phyloP scores from a whole-genome alignment of 2,888 invertebrate species.

The Rhingia rostrata region DNA sequence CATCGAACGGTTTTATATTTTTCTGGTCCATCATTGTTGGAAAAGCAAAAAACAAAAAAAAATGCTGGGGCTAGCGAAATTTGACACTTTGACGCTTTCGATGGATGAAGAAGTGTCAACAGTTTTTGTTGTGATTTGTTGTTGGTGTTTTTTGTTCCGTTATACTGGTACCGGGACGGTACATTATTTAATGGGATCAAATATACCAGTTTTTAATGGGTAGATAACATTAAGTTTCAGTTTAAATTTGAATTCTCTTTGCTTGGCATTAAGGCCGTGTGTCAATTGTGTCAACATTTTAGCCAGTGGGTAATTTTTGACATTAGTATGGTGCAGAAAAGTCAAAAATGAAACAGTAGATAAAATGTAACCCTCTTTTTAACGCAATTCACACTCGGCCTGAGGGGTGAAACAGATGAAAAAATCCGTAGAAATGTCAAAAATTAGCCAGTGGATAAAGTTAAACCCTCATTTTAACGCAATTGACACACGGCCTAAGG shows the following conservation, averaged over 20 bases:
- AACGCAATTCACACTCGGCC: too few species aligned
- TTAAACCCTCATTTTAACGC: too few species aligned
- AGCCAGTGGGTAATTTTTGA: slow-evolving; percentile 31
- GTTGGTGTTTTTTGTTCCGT: slow-evolving; percentile 4
- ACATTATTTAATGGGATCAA: neutral
- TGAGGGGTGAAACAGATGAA: neutral
- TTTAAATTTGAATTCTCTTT: neutral
- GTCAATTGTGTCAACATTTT: slow-evolving; percentile 8
- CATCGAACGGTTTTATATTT: slow-evolving; percentile 85
- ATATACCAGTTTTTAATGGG: slow-evolving; percentile 16
- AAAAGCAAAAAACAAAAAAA: neutral
- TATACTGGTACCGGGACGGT: neutral
- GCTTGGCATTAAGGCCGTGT: slow-evolving; percentile 2
- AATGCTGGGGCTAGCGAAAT: slow-evolving; percentile 36
- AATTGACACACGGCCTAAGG: too few species aligned
- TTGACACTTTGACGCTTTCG: slow-evolving; percentile 65
- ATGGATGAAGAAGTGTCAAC: slow-evolving; percentile 9
- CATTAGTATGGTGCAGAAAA: too few species aligned
- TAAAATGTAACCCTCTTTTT: too few species aligned
- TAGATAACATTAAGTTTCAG: neutral
- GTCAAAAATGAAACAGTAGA: too few species aligned
- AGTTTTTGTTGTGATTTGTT: slow-evolving; percentile 23
- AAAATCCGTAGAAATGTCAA: neutral
- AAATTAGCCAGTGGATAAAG: too few species aligned
- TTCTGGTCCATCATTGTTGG: slow-evolving; percentile 85